phyloP scores from a whole-genome alignment of 2,888 invertebrate genomes.

The Disparrhopalites patrizii region DNA sequence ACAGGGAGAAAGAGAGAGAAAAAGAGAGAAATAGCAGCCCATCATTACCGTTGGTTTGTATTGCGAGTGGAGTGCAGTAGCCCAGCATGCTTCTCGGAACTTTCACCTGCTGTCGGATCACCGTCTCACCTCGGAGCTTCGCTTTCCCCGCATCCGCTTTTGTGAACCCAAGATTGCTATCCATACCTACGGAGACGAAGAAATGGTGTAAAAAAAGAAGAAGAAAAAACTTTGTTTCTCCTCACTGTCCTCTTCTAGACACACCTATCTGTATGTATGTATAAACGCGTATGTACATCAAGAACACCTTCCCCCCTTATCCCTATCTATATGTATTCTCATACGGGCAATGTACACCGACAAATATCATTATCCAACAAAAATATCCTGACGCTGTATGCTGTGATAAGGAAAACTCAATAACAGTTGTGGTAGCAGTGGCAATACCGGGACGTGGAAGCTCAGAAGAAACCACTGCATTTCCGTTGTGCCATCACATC shows the following conservation, averaged over 20 bases:
- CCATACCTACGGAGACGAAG: constrained; percentile 67
- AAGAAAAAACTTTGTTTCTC: not conserved
- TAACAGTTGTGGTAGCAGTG: too few relatives aligned
- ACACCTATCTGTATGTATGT: not conserved
- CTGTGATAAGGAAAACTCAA: too few relatives aligned
- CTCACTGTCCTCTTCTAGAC: not conserved
- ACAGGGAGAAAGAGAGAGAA: constrained; percentile 5
- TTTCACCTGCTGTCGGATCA: constrained; percentile 67
- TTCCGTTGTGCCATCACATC: too few relatives aligned
- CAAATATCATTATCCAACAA: too few relatives aligned
- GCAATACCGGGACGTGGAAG: too few relatives aligned
- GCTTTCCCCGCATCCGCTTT: constrained; percentile 66
- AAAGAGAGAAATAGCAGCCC: not conserved
- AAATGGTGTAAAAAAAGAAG: not conserved
- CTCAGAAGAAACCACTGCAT: too few relatives aligned
- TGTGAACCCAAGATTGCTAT: constrained; percentile 70
- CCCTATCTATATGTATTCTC: too few relatives aligned
- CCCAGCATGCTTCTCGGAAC: constrained; percentile 72
- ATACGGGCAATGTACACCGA: too few relatives aligned
- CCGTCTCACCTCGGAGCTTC: constrained; percentile 64
- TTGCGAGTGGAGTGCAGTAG: constrained; percentile 72
- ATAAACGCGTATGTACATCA: not conserved
- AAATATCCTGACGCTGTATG: too few relatives aligned
- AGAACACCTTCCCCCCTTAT: not conserved
- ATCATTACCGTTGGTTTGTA: constrained; percentile 74